Conservation (phyloP, 2,113 vertebrate species). For the Pseudopodoces humilis region DNA sequence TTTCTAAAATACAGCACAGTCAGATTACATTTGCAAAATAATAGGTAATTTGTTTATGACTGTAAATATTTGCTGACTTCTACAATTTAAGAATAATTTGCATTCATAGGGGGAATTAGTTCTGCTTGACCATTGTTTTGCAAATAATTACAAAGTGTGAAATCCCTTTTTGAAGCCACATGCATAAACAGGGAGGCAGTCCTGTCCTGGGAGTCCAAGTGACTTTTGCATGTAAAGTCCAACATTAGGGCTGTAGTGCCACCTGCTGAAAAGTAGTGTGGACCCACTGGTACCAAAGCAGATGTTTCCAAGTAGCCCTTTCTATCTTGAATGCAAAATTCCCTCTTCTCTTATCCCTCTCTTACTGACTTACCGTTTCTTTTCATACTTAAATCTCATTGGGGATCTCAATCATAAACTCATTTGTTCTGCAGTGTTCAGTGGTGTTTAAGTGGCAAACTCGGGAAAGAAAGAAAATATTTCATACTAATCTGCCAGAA, state of each 20-base stretch:
- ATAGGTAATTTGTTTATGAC: neutral
- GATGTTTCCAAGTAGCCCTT: neutral
- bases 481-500: neutral
- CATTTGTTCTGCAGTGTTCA: neutral
- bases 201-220: neutral
- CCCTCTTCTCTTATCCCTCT: neutral
- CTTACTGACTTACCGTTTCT: neutral
- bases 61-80: neutral
- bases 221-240: neutral
- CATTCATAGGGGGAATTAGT: neutral
- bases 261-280: constrained; percentile 69
- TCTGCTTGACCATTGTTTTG: neutral
- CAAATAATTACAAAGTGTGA: neutral
- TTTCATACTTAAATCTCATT: neutral
- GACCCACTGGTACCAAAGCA: neutral
- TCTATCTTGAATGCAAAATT: neutral
- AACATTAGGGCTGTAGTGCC: constrained; percentile 65
- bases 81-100: neutral
- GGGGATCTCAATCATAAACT: neutral
- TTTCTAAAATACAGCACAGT: neutral
- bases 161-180: neutral
- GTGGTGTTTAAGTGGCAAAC: neutral
- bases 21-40: neutral
- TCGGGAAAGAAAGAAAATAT: neutral
- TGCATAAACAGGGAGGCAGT: neutral